phyloP scores from a whole-genome alignment of 2,888 invertebrate genomes.

The Scaptomyza flava region DNA sequence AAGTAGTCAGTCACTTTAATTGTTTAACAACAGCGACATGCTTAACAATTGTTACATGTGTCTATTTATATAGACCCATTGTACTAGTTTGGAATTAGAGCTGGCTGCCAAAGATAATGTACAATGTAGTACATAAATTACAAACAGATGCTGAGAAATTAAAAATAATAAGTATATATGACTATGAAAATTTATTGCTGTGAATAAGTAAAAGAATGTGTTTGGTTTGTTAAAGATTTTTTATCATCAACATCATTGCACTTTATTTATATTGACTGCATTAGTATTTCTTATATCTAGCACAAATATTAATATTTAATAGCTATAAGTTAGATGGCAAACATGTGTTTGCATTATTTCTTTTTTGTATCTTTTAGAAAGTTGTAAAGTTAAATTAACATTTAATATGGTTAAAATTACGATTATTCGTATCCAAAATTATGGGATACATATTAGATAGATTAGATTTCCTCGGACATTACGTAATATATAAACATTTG shows the following conservation, averaged over 20 bases:
- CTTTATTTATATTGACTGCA: slow-evolving; percentile 74
- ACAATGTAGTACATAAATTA: slow-evolving; percentile 18
- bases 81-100: slow-evolving; percentile 35
- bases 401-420: slow-evolving; percentile 14
- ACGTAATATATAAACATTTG: neutral
- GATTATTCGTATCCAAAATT: slow-evolving; percentile 18
- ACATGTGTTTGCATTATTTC: slow-evolving; percentile 25
- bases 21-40: slow-evolving; percentile 63
- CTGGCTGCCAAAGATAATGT: slow-evolving; percentile 27
- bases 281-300: slow-evolving; percentile 65
- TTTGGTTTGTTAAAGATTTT: slow-evolving; percentile 29
- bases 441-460: slow-evolving; percentile 36
- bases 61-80: slow-evolving; percentile 52
- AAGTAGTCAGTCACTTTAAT: slow-evolving; percentile 54
- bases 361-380: slow-evolving; percentile 26
- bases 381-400: slow-evolving; percentile 42
- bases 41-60: slow-evolving; percentile 49
- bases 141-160: slow-evolving; percentile 57
- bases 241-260: slow-evolving; percentile 64
- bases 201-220: neutral
- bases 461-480: slow-evolving; percentile 55
- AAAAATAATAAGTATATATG: slow-evolving; percentile 16
- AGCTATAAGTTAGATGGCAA: slow-evolving; percentile 33
- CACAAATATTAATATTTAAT: slow-evolving; percentile 33
- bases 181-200: neutral